Conservation (phyloP, 30 jellyfish, hydroid and myxozoan genomes). For the Cassiopea xamachana region DNA sequence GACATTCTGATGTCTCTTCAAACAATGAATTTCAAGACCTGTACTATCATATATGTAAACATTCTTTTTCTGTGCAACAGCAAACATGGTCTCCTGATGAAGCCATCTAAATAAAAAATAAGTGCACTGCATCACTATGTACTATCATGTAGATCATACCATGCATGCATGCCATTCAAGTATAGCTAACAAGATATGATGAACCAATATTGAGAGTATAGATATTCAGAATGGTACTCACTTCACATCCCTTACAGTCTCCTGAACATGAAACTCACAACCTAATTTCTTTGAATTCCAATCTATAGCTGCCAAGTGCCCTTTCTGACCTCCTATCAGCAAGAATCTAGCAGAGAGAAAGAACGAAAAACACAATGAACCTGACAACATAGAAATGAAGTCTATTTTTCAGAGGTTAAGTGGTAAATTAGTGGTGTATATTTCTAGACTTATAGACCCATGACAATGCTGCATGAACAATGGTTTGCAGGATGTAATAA, state of each 20-base stretch:
- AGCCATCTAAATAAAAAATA: slow-evolving; percentile 80
- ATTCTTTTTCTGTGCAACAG: slow-evolving; percentile 97
- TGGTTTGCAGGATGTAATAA: too few relatives aligned
- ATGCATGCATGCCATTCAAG: too few relatives aligned
- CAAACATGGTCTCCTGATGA: slow-evolving; percentile 98
- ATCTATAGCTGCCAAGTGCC: slow-evolving; percentile 95
- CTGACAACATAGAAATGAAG: too few relatives aligned
- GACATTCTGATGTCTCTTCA: slow-evolving; percentile 86
- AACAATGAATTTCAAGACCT: slow-evolving; percentile 93
- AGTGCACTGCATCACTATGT: neutral
- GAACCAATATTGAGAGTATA: too few relatives aligned
- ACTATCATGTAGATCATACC: neutral
- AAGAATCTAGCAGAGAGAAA: slow-evolving; percentile 70
- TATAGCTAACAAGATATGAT: too few relatives aligned
- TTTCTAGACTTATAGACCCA: too few relatives aligned
- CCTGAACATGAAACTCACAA: slow-evolving; percentile 98
- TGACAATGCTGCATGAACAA: too few relatives aligned
- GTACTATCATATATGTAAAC: slow-evolving; percentile 91
- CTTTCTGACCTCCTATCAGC: slow-evolving; percentile 94
- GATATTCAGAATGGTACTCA: slow-evolving; percentile 21
- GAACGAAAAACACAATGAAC: neutral
- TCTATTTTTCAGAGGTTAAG: too few relatives aligned
- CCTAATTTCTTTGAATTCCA: slow-evolving; percentile 90
- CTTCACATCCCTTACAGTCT: slow-evolving; percentile 94
- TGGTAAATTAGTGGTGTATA: too few relatives aligned